A percentile compares a stretch with the other conserved stretches of the same genome.
phyloP scores from a whole-genome alignment of 1,140 invertebrate genomes.

The Dreissena rostriformis region DNA sequence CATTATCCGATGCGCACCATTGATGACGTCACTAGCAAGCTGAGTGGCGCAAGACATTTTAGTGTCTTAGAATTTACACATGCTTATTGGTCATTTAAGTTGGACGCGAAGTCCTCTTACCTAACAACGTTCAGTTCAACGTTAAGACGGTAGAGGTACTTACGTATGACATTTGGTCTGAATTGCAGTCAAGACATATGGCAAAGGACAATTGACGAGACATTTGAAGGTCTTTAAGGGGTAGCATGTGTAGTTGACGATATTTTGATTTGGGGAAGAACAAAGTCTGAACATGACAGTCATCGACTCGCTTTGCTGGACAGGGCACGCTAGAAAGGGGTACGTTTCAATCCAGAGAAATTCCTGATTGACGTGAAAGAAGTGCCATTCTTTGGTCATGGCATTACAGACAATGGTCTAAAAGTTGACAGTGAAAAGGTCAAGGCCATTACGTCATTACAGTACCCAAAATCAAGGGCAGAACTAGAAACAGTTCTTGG shows the following conservation, averaged over 20 bases:
- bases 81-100: conserved; percentile 80
- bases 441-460: conserved; percentile 6
- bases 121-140: conserved; percentile 67
- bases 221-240: conserved; percentile 11
- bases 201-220: conserved; percentile 8
- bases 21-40: conserved; percentile 61
- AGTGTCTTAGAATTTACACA: conserved; percentile 81
- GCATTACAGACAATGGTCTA: background rate
- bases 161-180: conserved; percentile 62
- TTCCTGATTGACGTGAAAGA: background rate
- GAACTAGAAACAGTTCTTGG: conserved; percentile 11
- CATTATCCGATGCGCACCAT: conserved; percentile 48
- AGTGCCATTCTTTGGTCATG: conserved; percentile 3
- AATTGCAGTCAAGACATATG: conserved; percentile 10
- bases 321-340: background rate
- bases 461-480: background rate
- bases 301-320: background rate
- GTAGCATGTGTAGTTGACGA: conserved; percentile 50
- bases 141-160: conserved; percentile 63
- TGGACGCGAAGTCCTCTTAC: conserved; percentile 72
- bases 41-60: conserved; percentile 80
- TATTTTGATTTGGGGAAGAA: background rate
- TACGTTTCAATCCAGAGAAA: background rate
- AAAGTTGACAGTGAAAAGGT: conserved; percentile 5
- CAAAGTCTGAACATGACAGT: background rate